Evolutionary conservation across 2,888 invertebrate genomes (phyloP), one percentile per base, ranked within the genome.

Genomic region (Eledona agricola): DNA sequence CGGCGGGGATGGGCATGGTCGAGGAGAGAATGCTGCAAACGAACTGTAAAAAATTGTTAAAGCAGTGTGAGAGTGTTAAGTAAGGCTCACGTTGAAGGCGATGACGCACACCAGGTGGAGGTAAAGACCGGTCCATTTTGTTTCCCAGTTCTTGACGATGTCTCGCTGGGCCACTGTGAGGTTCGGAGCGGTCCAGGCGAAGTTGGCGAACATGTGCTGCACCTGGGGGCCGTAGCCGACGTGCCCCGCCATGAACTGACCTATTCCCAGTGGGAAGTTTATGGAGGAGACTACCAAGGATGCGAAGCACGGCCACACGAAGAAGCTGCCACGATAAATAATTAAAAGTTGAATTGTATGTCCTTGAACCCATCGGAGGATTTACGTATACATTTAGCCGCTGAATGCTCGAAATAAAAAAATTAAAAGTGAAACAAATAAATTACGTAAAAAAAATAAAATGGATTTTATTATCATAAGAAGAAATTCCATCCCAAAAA

Each of bases 1-100:
- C 99, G 6, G 93, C 92, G 0, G 99, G 98, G 5, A 99, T 94
- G 0, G 99, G 98, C 58, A 99, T 86, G 0, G 98, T 97, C 42
- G 95, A 93, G 19, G 94, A 90, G 58, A 98, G 83, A 70, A 94
- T 90, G 32, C 89, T 89, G 60, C 92, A 87, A 66, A 93, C 80
- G 74, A 90, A 93, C 93, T 95, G 78, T 10, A 77, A 74, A 42
- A 34, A 38, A 50, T 35, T 31, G 31, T 29, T 31, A n/a, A n/a
- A 20, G 6, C 10, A 34, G 12, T 6, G 10, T 12, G n/a, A n/a
- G n/a, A n/a, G n/a, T 25, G 15, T 12, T 28, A 34, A 15, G 4
- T 6, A 16, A 28, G 42, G 81, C 86, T 85, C 77, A 96, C 96
- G 66, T 93, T 92, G 65, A 92, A 92, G 15, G 89, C 74, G 64